Evolutionary conservation across 2,113 vertebrate genomes (phyloP), one percentile per base, ranked within the genome.

Genomic region (Nerophis lumbriciformis): DNA sequence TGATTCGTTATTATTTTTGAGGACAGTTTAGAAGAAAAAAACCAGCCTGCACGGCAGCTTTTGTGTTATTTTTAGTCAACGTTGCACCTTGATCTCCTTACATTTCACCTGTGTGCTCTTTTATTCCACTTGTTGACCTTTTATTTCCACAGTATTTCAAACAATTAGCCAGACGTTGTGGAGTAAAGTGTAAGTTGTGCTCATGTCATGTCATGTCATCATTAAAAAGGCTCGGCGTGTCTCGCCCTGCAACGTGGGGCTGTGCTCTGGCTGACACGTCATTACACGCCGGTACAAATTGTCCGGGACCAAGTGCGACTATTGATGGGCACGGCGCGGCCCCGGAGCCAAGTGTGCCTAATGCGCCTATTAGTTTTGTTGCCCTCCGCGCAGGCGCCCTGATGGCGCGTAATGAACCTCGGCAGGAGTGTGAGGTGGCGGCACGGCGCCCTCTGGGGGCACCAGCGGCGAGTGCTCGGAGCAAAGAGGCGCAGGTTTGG

Each of bases 291-390:
- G 67, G 73, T 79, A 81, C 87, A 89, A 87, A 88, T 85, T 87
- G 82, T 83, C 78, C 75, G 77, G 82, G 73, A 85, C 77, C 77
- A 83, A 88, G 80, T 73, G 78, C 85, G 87, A 71, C 86, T 90
- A 90, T 88, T 89, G 85, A 86, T 87, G 89, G 83, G 69, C 51
- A 38, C 63, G 81, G 76, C 79, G 65, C 73, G 67, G 77, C 78
- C 83, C 69, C 67, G 78, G 80, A 85, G 85, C 84, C 77, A 80
- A 87, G 77, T 83, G 68, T 69, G 83, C 72, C 84, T 89, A 88
- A 92, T 89, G 87, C 86, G 81, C 82, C 85, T 77, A 78, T 87
- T 88, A 82, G 71, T 88, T 88, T 89, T 88, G 88, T 87, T 88
- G 88, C 87, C 87, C 83, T 85, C 78, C 70, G 84, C 83, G 83